phyloP scores from a whole-genome alignment of 2,113 vertebrate species.

The Phaethornis superciliosus region DNA sequence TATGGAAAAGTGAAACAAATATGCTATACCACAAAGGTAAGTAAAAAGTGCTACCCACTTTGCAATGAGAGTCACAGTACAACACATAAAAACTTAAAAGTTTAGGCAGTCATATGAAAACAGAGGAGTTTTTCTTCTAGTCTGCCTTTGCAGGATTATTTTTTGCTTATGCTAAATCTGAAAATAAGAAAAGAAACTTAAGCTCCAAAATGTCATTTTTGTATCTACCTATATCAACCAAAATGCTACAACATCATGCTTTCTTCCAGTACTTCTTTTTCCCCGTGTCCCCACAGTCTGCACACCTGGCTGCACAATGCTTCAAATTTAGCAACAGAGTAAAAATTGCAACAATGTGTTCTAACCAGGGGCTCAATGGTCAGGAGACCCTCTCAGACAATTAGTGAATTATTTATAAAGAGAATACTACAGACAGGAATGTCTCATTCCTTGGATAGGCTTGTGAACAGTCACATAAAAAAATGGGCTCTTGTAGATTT shows the following conservation, averaged over 20 bases:
- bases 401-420: neutral
- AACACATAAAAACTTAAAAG: neutral
- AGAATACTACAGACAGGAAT: neutral
- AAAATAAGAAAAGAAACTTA: neutral
- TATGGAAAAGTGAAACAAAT: neutral
- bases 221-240: neutral
- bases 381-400: neutral
- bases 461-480: neutral
- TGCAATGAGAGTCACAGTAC: neutral
- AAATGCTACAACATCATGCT: neutral
- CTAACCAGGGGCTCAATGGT: neutral
- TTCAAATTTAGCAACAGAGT: neutral
- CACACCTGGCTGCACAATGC: neutral
- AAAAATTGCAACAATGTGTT: neutral
- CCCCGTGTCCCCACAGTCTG: rapidly evolving
- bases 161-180: neutral
- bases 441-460: neutral
- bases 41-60: neutral
- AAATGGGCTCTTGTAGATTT: neutral
- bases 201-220: neutral
- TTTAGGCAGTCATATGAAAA: neutral
- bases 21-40: neutral
- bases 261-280: neutral
- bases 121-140: neutral
- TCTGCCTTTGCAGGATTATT: neutral